Evolutionary conservation across 1,140 invertebrate genomes (phyloP), one percentile per base, ranked within the genome.

Genomic region (Idris sp.): DNA sequence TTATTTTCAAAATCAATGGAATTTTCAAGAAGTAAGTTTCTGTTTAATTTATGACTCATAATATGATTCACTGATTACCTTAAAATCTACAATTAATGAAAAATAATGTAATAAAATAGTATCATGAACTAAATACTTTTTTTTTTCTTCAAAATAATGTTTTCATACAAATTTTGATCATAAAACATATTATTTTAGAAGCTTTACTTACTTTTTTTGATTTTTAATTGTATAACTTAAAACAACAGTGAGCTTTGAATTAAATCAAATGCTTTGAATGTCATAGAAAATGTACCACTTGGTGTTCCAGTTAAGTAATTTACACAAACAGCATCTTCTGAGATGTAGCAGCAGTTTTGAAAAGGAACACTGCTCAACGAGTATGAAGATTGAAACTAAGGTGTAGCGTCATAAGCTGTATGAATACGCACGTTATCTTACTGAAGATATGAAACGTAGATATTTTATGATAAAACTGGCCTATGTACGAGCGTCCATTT

Each of bases 401-500:
- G 75, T 65, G 81, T 76, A 78, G 68, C 56, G 54, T 54, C 75
- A 72, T 65, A 72, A 78, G 69, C 64, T 74, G 67, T 67, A 74
- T 62, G 77, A 79, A 79, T 72, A 72, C 76, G 46, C 28, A 44
- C 56, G 81, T 85, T 85, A 85, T 85, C 83, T 79, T 58, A 44
- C 65, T 65, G 74, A 58, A 83, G 83, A 85, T 85, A 85, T 67
- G 82, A 72, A 43, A 58, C 15, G 69, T 73, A 79, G 83, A 85
- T 85, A 84, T 84, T 82, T 78, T 76, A 41, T 59, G 83, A 85
- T 85, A 85, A 84, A 84, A 77, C 51, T 74, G 14, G 58, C 59
- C 58, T 67, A 53, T 40, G 40, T 43, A 22, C 30, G 41, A 41
- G 8, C 62, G 69, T 61, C 25, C 65, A 74, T 61, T 71, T 69